These are phyloP conservation scores for Hydrotaea diabolus DNA, from an alignment of 2,888 invertebrate genomes.

Conservation along the genomic window DNA sequence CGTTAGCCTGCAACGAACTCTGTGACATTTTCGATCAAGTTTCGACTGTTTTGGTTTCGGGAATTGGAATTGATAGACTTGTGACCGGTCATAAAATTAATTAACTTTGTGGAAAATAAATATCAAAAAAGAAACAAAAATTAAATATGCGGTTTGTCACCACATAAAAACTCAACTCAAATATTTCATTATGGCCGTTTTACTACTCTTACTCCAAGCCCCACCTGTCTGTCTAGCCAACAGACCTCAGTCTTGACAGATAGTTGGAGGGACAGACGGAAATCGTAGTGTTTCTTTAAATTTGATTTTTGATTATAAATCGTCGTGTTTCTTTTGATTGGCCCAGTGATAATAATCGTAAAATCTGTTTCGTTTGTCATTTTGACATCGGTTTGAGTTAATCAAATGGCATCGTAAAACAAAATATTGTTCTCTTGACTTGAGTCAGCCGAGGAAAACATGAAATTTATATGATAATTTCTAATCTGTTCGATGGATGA, in stretches of 20 bases:
- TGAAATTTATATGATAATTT: neutral
- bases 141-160: slow-evolving; percentile 11
- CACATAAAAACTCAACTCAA: neutral
- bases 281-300: too few relatives aligned
- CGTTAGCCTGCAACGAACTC: too few relatives aligned
- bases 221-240: too few relatives aligned
- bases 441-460: neutral
- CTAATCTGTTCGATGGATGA: neutral
- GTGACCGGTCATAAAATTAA: neutral
- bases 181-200: too few relatives aligned
- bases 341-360: neutral
- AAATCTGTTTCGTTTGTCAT: neutral
- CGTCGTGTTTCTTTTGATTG: neutral
- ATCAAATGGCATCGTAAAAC: slow-evolving; percentile 1
- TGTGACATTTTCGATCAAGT: slow-evolving; percentile 5
- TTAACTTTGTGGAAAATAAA: neutral
- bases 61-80: neutral
- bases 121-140: neutral
- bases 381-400: neutral
- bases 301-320: neutral
- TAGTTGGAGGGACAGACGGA: too few relatives aligned
- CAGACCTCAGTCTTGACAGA: too few relatives aligned
- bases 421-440: neutral
- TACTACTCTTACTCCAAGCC: too few relatives aligned
- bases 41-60: neutral